These are phyloP conservation scores for Heterotilapia buettikoferi DNA, from an alignment of 2,113 vertebrate species.

Conservation along the genomic window DNA sequence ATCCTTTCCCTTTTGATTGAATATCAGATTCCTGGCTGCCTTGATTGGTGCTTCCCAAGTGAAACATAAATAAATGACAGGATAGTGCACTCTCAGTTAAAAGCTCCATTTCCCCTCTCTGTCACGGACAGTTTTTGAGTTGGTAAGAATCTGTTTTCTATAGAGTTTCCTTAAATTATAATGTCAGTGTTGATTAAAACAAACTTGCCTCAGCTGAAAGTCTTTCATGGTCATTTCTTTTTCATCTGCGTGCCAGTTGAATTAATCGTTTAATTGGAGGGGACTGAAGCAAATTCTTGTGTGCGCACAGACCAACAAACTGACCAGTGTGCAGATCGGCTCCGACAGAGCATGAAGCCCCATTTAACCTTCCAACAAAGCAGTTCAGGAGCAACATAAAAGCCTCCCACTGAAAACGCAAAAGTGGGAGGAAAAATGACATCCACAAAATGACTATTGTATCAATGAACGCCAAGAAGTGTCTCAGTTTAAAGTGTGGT, in stretches of 20 bases:
- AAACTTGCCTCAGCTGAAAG: constrained; percentile 18
- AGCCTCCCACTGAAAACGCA: background rate
- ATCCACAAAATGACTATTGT: background rate
- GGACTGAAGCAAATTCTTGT: background rate
- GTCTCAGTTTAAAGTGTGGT: background rate
- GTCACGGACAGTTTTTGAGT: constrained; percentile 24
- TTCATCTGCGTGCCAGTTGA: background rate
- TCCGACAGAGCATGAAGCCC: background rate
- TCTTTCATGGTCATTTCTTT: background rate
- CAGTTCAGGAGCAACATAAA: background rate
- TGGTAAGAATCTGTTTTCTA: constrained; percentile 48
- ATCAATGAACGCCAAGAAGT: background rate
- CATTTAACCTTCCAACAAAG: constrained; percentile 5
- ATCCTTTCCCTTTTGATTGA: background rate
- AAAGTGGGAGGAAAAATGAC: background rate
- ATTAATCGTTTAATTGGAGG: background rate
- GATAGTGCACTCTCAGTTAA: background rate
- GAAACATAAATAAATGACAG: background rate
- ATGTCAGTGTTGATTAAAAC: constrained; percentile 50
- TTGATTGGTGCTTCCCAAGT: background rate
- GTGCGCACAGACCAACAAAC: background rate
- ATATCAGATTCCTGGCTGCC: background rate
- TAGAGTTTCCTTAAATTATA: constrained; percentile 50
- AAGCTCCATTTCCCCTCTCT: background rate
- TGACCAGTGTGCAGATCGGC: background rate